phyloP scores from a whole-genome alignment of 2,888 invertebrate genomes.

The Norana najaformis region DNA sequence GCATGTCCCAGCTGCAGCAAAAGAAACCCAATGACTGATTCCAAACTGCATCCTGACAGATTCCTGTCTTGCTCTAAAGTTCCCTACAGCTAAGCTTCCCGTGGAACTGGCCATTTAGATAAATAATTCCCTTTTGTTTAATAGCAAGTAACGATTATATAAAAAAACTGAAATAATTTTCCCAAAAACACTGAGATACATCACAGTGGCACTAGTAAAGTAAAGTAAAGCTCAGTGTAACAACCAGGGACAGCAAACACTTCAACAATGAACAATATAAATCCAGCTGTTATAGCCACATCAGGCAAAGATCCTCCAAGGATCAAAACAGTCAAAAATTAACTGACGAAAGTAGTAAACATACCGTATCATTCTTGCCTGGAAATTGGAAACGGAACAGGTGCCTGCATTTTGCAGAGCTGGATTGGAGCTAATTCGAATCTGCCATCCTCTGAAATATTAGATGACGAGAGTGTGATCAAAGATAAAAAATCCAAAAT shows the following conservation, averaged over 20 bases:
- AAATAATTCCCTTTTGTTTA: neutral
- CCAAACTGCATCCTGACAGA: neutral
- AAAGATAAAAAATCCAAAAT: neutral
- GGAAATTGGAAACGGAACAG: slow-evolving; percentile 82
- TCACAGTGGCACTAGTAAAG: no score
- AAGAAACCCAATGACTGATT: neutral
- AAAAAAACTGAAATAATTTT: no score
- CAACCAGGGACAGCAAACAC: no score
- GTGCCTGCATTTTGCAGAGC: slow-evolving; percentile 93
- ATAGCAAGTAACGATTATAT: no score
- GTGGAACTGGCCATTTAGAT: neutral
- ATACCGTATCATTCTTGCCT: slow-evolving; percentile 76
- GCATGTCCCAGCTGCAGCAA: neutral
- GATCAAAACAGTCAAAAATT: neutral
- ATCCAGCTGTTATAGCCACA: neutral
- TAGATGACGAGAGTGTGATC: neutral
- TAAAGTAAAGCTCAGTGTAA: no score
- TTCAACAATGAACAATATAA: no score
- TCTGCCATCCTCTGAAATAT: slow-evolving; percentile 77
- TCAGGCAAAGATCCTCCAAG: neutral
- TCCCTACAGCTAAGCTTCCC: neutral
- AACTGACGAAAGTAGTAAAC: no score
- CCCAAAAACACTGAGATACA: no score
- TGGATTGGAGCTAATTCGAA: slow-evolving; percentile 87
- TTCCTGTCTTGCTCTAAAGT: neutral